phyloP scores from a whole-genome alignment of 2,797 vertebrate genomes.

The Aphelocoma californica region DNA sequence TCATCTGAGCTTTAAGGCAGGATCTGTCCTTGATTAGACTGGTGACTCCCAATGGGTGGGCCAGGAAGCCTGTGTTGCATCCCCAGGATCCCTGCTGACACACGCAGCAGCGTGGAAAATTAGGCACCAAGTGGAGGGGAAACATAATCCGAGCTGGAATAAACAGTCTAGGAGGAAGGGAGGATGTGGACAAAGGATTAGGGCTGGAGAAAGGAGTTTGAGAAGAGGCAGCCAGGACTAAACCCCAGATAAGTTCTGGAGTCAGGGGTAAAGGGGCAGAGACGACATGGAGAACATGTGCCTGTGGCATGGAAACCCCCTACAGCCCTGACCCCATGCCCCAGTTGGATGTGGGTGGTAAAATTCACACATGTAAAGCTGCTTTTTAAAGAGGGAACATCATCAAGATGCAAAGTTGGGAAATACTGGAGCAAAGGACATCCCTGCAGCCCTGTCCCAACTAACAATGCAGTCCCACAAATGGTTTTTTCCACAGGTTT shows the following conservation, averaged over 20 bases:
- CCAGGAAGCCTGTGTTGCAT: background rate
- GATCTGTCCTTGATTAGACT: background rate
- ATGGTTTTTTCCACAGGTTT: background rate
- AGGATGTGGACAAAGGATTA: background rate
- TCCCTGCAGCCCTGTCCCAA: background rate
- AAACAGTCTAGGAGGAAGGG: background rate
- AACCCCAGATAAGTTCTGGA: background rate
- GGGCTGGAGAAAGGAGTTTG: background rate
- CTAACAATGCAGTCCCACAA: background rate
- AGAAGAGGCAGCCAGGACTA: background rate
- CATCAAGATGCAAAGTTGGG: background rate
- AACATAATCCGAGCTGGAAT: background rate
- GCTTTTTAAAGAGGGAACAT: background rate
- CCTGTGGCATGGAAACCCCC: background rate
- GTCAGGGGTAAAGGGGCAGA: background rate
- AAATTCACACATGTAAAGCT: background rate
- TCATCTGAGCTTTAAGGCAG: background rate
- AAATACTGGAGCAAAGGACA: background rate
- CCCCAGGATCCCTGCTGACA: background rate
- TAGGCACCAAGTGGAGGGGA: background rate
- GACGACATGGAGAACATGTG: background rate
- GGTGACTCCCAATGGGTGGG: background rate
- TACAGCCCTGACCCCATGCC: background rate
- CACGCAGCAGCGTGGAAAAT: accelerated
- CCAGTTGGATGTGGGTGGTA: background rate